Conservation (phyloP, 2,113 vertebrate genomes). For the Genyomyrus donnyi region DNA sequence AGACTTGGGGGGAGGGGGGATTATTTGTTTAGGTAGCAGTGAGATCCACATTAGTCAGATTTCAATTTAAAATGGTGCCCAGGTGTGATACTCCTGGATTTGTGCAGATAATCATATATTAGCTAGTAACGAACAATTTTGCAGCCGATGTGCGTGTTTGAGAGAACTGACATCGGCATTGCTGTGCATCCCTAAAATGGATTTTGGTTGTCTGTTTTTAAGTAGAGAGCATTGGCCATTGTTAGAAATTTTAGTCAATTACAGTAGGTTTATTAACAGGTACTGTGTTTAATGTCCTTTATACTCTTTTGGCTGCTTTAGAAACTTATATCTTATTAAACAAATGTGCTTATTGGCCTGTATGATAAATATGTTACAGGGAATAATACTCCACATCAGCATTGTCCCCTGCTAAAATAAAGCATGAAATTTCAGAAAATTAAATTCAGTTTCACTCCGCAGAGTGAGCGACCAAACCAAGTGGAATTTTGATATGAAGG, state of each 20-base stretch:
- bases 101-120: neutral
- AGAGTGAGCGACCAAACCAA: neutral
- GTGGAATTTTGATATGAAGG: neutral
- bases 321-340: neutral
- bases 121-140: neutral
- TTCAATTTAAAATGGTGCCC: neutral
- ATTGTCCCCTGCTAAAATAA: neutral
- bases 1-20: neutral
- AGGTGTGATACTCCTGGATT: neutral
- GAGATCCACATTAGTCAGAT: neutral
- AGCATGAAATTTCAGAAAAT: neutral
- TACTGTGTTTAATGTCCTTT: neutral
- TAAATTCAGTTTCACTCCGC: neutral
- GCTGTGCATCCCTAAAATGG: neutral
- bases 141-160: neutral
- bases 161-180: neutral
- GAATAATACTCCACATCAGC: slow-evolving; percentile 4
- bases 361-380: slow-evolving; percentile 1
- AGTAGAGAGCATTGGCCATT: neutral
- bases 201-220: neutral
- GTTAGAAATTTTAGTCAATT: neutral
- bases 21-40: neutral
- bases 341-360: slow-evolving; percentile 4
- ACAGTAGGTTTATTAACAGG: neutral
- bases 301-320: neutral